Evolutionary conservation across 2,113 vertebrate species (phyloP), one percentile per base, ranked within the genome.

Genomic region (Dendropsophus ebraccatus): DNA sequence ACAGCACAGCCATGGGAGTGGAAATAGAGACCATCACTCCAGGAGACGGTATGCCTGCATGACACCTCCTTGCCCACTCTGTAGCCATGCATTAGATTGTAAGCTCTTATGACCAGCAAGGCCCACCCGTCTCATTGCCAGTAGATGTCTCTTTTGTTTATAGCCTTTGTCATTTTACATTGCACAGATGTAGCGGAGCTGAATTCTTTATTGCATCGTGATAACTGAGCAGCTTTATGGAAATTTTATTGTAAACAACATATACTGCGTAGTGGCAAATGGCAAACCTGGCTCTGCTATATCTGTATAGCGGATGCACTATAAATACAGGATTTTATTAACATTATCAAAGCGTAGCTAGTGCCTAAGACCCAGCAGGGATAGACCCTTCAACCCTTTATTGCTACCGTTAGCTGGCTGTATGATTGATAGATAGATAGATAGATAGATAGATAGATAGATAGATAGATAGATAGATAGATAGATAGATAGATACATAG

Each of bases 11-110:
- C 89, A 99, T 98, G 97, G 97, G 97, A 86, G 97, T 99, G 91
- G 97, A 97, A 89, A 95, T 99, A 88, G 97, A 99, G 93, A 97
- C 95, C 88, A 98, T 99, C 94, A 97, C 96, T 87, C 96, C 96
- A 5, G 97, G 97, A 92, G 97, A 98, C 92, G 97, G 97, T 98
- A 88, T 23, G 12, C n/a, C 23, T 79, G 30, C 77, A 23, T 21
- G 4, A 30, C 50, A 16, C 25, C 14, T 13, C 77, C 23, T n/a
- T 49, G 47, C 47, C 47, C 47, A 3, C 50, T 58, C 6, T 35
- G 0, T 21, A 37, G 32, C 30, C 54, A 2, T n/a, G 28, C 32
- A 58, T 23, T 58, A 79, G 67, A 70, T 21, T 21, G 17, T 35
- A 21, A 70, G 67, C 67, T 37, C 67, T 23, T 37, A 2, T 35